These are phyloP conservation scores for Thunnus maccoyii DNA, from an alignment of 2,113 vertebrate genomes.

Conservation along the genomic window DNA sequence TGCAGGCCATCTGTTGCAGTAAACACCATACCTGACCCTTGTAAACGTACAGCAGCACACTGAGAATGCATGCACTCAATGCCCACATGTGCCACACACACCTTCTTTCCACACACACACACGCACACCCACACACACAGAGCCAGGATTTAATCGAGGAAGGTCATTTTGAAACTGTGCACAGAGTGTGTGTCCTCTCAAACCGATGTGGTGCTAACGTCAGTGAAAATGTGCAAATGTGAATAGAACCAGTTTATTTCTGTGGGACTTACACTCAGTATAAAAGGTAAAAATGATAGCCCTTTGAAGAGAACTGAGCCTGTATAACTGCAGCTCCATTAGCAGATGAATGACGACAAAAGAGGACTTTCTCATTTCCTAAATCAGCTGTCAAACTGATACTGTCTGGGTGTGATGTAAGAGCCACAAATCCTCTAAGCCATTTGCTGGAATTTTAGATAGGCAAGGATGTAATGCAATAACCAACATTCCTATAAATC, in stretches of 20 bases:
- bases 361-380: constrained; percentile 50
- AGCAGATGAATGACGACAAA: constrained; percentile 54
- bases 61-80: not conserved
- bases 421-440: constrained; percentile 41
- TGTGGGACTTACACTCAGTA: not conserved
- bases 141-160: constrained; percentile 22
- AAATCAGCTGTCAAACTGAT: constrained; percentile 34
- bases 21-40: constrained; percentile 17
- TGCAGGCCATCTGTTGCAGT: constrained; percentile 40
- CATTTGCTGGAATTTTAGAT: constrained; percentile 28
- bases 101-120: not conserved
- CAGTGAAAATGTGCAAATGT: not conserved
- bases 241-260: not conserved
- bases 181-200: not conserved
- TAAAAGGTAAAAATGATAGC: constrained; percentile 9
- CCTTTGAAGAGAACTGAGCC: constrained; percentile 20
- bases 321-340: constrained; percentile 40
- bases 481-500: not conserved
- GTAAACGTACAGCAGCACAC: constrained; percentile 7
- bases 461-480: constrained; percentile 30
- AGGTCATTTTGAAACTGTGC: constrained; percentile 18
- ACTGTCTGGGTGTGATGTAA: constrained; percentile 36
- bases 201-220: not conserved
- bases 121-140: not conserved
- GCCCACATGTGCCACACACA: not conserved